Evolutionary conservation across 2,113 vertebrate genomes (phyloP), one percentile per base, ranked within the genome.

Genomic region (Syrmaticus mikado): DNA sequence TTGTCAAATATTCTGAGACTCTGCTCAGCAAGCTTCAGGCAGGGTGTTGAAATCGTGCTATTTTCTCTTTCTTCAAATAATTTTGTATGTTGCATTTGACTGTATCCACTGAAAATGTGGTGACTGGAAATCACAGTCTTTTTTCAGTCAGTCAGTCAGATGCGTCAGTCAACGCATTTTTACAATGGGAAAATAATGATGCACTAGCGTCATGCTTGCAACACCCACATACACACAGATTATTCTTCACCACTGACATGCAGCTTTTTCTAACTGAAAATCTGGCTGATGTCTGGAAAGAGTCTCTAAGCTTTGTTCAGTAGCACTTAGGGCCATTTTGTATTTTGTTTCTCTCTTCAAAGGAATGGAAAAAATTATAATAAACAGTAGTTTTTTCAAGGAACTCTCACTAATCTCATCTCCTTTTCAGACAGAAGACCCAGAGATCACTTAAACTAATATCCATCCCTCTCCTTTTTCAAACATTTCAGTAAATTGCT

Each of bases 1-100:
- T 97, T 89, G 53, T 97, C 96, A 93, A 76, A 97, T 96, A 91
- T 92, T 94, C 88, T 94, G 94, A 95, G 96, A 92, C 64, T n/a
- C 90, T 30, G 22, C 80, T 94, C 95, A 57, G 71, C 94, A 92
- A 91, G 75, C 92, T 95, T 45, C 89, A 89, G 94, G 67, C 45
- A 83, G 45, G 10, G 28, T 72, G 58, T 67, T 36, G 6, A 90
- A 78, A 91, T 87, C 46, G 46, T 18, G 3, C 18, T 78, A 41
- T 94, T 97, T 97, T 85, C 91, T 95, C 43, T 95, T 95, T 96
- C 80, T 97, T 91, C 72, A 55, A 72, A 92, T 41, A 81, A 65
- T 93, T 93, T 95, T 91, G 2, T 62, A 21, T n/a, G 79, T 88
- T 95, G 28, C 36, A 58, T 91, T 92, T 60, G 22, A 65, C 70